Evolutionary conservation across 2,888 invertebrate genomes (phyloP).

Genomic region (Conops quadrifasciatus): DNA sequence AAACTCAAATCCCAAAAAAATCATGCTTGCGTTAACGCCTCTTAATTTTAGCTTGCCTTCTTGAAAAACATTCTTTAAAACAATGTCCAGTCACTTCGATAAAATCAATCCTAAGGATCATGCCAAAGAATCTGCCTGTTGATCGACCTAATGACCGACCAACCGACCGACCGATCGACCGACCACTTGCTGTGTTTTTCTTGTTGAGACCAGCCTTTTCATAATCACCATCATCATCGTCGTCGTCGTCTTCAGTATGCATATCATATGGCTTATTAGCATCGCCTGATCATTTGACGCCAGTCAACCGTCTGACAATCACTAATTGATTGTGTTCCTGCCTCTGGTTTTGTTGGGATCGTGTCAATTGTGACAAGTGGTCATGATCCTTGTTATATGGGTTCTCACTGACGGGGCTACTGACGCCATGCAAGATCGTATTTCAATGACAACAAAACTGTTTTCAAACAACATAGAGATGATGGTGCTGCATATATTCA

Average conservation of each 20-base stretch:
- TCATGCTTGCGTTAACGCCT: neutral
- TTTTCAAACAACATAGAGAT: neutral
- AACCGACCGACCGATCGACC: neutral
- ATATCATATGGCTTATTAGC: slow-evolving; percentile 11
- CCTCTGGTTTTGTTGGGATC: neutral
- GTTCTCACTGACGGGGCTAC: slow-evolving; percentile 1
- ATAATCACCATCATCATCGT: neutral
- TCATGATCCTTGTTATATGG: slow-evolving; percentile 3
- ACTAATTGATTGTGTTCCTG: slow-evolving; percentile 29
- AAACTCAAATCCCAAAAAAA: neutral
- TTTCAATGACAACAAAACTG: slow-evolving; percentile 31
- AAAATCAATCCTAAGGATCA: neutral
- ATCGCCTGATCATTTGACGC: slow-evolving; percentile 11
- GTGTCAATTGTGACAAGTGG: slow-evolving; percentile 33
- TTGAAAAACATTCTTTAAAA: no score
- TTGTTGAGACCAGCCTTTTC: slow-evolving; percentile 8
- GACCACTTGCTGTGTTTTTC: slow-evolving; percentile 41
- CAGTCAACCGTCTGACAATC: slow-evolving; percentile 24
- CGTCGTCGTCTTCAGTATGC: neutral
- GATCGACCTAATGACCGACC: neutral
- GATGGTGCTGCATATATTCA: slow-evolving; percentile 3
- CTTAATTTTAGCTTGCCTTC: slow-evolving; percentile 27
- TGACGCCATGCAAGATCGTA: slow-evolving; percentile 39
- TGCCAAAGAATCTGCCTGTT: neutral
- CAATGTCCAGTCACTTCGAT: slow-evolving; percentile 10